Base-by-base conservation (phyloP, 2,113 vertebrate genomes). In the Nannobrachium achirus region DNA sequence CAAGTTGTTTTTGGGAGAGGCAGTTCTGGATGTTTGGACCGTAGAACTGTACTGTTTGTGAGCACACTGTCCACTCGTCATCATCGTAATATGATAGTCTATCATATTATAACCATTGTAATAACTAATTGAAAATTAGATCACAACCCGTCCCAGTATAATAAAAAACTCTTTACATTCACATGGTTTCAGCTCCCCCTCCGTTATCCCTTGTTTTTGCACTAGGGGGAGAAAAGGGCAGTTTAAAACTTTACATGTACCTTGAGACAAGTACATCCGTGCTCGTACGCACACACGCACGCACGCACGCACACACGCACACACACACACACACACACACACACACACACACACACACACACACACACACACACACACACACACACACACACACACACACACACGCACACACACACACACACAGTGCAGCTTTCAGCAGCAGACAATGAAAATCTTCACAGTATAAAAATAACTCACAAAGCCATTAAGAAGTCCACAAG, bases 401-500 rank as follows among this genome's bases (percentile, higher is more conserved):
- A 10, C 19, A 62, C 50, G 10, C 59, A 40, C 40, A 48, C 33
- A 50, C 25, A 33, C 60, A 64, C 57, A 53, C 18, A 49, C 10
- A 42, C 3, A 48, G 1, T 18, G 55, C 51, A 67, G 53, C 71
- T 78, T 76, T 68, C 40, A 74, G 73, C 73, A 71, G 41, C 52
- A 49, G n/a, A 42, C 45, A 66, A 7, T 7, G 39, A 73, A 53
- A 46, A 44, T 67, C 61, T 86, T 91, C 78, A 88, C 85, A 89
- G 85, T 87, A 88, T 79, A 78, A 83, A 86, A 86, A 82, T 79
- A 75, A 63, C 75, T 50, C 53, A 66, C 48, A 42, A 67, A 78
- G 73, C 38, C 48, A 84, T 65, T 73, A 16, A 60, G 40, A 88
- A 85, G 80, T 85, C 82, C 83, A 82, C 25, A 1, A 33, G 49